A percentile compares a stretch with the other conserved stretches of the same genome.
Evolutionary conservation across 2,888 invertebrate species (phyloP).

Genomic region (Dioctria linearis): DNA sequence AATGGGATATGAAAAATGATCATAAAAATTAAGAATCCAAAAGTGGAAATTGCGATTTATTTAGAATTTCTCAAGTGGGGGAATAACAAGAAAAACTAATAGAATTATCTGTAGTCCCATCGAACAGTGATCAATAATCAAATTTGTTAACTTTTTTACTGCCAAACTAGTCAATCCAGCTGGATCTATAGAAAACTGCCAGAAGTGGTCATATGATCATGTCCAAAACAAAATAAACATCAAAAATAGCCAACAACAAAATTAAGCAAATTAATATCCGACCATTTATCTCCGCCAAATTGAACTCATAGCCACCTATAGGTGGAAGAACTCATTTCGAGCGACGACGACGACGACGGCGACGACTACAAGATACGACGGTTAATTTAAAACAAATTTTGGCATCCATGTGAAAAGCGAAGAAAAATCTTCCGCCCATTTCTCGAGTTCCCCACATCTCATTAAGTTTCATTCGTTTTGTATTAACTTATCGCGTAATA

Average conservation of each 20-base stretch:
- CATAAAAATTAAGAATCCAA: not conserved
- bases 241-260: constrained; percentile 3
- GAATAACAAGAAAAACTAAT: too few relatives aligned
- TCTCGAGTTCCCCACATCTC: constrained; percentile 11
- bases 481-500: not conserved
- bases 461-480: constrained; percentile 9
- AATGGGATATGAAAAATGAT: too few relatives aligned
- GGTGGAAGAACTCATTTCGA: constrained; percentile 15
- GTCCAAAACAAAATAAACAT: not conserved
- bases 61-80: too few relatives aligned
- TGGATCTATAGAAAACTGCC: not conserved
- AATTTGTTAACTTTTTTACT: not conserved
- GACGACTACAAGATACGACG: not conserved
- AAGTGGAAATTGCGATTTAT: not conserved
- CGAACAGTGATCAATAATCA: too few relatives aligned
- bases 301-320: not conserved
- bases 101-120: too few relatives aligned
- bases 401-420: not conserved
- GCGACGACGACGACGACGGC: too few relatives aligned
- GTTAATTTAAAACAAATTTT: constrained; percentile 9
- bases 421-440: constrained; percentile 19
- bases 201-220: not conserved
- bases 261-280: not conserved
- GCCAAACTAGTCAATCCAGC: not conserved
- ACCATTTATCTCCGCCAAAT: constrained; percentile 3